These are phyloP conservation scores for Epicauta chinensis DNA, from an alignment of 1,140 invertebrate genomes.

Conservation along the genomic window DNA sequence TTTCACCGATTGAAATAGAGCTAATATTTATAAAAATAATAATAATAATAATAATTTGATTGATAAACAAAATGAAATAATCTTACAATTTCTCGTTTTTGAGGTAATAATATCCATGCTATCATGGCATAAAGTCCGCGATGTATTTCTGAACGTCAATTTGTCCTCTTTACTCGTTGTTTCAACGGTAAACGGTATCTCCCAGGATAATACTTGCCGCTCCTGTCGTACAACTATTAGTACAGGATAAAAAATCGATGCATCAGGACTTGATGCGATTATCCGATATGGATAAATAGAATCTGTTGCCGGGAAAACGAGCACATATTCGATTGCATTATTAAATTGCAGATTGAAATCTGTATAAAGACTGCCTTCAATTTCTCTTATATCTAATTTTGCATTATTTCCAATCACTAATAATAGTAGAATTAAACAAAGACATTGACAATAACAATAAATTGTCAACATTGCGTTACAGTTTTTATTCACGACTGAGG, in stretches of 20 bases:
- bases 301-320: slow-evolving; percentile 3
- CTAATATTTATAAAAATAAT: slow-evolving; percentile 2
- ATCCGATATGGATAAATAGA: slow-evolving; percentile 31
- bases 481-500: no score
- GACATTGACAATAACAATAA: no score
- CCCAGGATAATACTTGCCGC: slow-evolving; percentile 57
- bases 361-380: slow-evolving; percentile 1
- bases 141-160: slow-evolving; percentile 51
- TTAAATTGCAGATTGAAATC: neutral
- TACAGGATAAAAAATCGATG: slow-evolving; percentile 22
- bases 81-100: slow-evolving; percentile 3
- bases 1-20: slow-evolving; percentile 12
- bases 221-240: slow-evolving; percentile 36
- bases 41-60: neutral
- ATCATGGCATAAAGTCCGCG: slow-evolving; percentile 60
- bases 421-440: no score
- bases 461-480: no score
- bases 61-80: neutral
- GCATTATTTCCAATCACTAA: no score
- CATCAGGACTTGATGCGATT: slow-evolving; percentile 21
- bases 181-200: slow-evolving; percentile 55
- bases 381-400: neutral
- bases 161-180: slow-evolving; percentile 33
- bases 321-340: neutral
- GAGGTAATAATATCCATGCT: slow-evolving; percentile 31